These are phyloP conservation scores for Ramphastos sulfuratus DNA, from an alignment of 2,113 vertebrate genomes.

Conservation along the genomic window DNA sequence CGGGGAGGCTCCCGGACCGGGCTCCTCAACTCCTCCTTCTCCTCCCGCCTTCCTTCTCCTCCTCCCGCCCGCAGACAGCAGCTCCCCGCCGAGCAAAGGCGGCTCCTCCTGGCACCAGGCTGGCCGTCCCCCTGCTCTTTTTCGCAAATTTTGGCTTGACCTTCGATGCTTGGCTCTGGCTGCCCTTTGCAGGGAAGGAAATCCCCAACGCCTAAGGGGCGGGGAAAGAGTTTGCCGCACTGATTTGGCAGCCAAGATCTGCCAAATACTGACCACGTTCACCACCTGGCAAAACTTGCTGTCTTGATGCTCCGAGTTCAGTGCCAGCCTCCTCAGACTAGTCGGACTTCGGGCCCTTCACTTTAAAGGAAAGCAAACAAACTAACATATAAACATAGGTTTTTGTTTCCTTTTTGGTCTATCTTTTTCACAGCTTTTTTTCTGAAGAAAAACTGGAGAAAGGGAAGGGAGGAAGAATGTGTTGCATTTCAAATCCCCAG, in stretches of 20 bases:
- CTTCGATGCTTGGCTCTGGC: background rate
- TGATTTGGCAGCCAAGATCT: background rate
- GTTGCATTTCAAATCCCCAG: background rate
- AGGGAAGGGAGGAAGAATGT: background rate
- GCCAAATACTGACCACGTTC: background rate
- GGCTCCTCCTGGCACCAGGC: background rate
- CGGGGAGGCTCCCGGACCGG: constrained; percentile 52
- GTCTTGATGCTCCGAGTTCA: background rate
- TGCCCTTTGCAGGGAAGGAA: background rate
- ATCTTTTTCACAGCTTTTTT: background rate
- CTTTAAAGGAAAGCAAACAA: background rate
- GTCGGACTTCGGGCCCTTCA: background rate
- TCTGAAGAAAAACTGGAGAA: background rate
- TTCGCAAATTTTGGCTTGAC: background rate
- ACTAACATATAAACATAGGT: background rate
- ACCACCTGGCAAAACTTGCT: background rate
- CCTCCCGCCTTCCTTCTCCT: background rate
- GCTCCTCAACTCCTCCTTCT: constrained; percentile 63
- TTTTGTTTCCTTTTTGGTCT: background rate
- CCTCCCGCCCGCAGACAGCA: background rate
- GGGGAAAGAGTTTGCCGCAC: background rate
- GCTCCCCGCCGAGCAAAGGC: background rate
- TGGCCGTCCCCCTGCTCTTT: background rate
- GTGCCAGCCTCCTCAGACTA: background rate
- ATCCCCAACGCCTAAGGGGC: background rate